These are phyloP conservation scores for Opisthocomus hoazin DNA, from an alignment of 2,113 vertebrate genomes.

Conservation along the genomic window DNA sequence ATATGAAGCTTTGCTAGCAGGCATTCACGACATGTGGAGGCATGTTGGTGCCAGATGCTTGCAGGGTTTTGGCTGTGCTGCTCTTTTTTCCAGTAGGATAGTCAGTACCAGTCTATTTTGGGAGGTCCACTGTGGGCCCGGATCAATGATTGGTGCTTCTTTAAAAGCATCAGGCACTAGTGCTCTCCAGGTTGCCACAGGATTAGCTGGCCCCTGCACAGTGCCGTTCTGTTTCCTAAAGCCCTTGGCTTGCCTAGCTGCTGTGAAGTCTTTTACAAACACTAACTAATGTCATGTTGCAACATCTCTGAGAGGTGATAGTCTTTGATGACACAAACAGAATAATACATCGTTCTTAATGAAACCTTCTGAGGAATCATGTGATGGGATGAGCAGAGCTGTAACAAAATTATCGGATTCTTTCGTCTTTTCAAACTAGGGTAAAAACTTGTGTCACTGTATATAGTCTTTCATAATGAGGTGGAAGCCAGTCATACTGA, in stretches of 20 bases:
- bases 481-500: not conserved
- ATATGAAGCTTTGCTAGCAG: slow-evolving; percentile 47
- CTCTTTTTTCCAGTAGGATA: slow-evolving; percentile 33
- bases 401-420: not conserved
- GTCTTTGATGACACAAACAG: not conserved
- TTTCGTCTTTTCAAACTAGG: not conserved
- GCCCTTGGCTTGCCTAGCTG: not conserved
- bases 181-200: not conserved
- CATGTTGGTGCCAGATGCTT: slow-evolving; percentile 39
- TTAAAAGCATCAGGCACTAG: not conserved
- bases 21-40: slow-evolving; percentile 3
- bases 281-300: not conserved
- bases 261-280: not conserved
- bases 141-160: not conserved
- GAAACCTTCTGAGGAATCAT: not conserved
- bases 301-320: not conserved
- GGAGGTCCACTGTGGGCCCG: not conserved
- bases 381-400: not conserved
- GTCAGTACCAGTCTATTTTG: slow-evolving; percentile 40
- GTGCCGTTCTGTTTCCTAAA: not conserved
- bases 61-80: slow-evolving; percentile 35
- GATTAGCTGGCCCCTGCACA: not conserved
- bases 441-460: not conserved
- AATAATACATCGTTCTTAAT: not conserved
- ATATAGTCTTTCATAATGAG: not conserved